Percentiles rank a stretch among this genome's conserved stretches.
These are phyloP conservation scores for Chloropsis cyanopogon DNA, from an alignment of 2,113 vertebrate genomes.

Conservation along the genomic window DNA sequence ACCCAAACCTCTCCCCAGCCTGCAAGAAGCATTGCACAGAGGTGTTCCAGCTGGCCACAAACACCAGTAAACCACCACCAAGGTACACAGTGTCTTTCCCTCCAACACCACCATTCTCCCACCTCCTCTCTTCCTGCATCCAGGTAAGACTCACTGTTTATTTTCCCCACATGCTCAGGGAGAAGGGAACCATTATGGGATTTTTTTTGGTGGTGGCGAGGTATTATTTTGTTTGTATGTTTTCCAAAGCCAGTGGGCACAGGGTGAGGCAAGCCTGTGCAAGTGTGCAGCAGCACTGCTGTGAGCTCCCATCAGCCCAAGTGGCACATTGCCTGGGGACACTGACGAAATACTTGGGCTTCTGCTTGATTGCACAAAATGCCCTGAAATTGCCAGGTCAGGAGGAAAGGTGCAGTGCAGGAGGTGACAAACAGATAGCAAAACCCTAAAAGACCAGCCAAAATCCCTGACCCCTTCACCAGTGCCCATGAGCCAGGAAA, in stretches of 20 bases:
- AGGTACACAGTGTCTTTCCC: background rate
- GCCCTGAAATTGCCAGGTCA: background rate
- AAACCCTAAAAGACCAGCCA: background rate
- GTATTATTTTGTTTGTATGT: background rate
- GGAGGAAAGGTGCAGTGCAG: background rate
- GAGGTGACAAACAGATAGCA: background rate
- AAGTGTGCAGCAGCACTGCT: background rate
- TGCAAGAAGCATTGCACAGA: background rate
- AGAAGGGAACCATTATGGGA: background rate
- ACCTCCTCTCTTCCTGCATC: background rate
- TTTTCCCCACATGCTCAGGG: accelerated
- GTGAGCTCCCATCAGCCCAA: background rate
- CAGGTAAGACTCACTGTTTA: background rate
- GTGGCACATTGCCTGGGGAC: background rate
- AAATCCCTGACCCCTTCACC: background rate
- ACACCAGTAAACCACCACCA: background rate
- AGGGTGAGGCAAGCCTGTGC: background rate
- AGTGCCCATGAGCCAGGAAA: accelerated
- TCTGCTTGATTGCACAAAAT: background rate
- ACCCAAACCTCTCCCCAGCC: background rate
- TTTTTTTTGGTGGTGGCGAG: background rate
- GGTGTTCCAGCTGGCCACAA: background rate
- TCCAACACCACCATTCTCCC: background rate
- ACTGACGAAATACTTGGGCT: background rate
- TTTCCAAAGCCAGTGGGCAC: background rate